Evolutionary conservation across 2,113 vertebrate genomes (phyloP).

Genomic region (Pardalotus punctatus): DNA sequence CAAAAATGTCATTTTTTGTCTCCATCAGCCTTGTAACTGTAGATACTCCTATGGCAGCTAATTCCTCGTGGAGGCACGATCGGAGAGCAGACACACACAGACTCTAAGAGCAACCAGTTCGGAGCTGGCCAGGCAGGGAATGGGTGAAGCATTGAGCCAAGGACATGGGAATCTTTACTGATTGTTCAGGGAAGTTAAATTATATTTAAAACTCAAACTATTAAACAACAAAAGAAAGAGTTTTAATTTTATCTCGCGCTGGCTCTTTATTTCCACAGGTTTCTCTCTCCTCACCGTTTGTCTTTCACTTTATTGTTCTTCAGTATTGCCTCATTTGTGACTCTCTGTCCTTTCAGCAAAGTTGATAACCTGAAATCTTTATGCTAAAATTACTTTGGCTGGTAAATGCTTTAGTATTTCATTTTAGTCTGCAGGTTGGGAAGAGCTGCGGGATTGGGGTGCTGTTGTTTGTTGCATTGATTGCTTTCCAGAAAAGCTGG

Average conservation of each 20-base stretch:
- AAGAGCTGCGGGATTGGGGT: not conserved
- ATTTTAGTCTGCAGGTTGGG: not conserved
- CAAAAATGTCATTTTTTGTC: not conserved
- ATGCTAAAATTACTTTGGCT: not conserved
- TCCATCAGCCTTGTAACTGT: not conserved
- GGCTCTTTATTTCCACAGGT: not conserved
- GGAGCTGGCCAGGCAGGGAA: not conserved
- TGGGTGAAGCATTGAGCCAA: not conserved
- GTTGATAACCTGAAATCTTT: not conserved
- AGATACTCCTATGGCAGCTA: conserved; percentile 44
- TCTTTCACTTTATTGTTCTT: not conserved
- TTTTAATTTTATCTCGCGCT: not conserved
- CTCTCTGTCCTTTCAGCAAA: not conserved
- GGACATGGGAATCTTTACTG: not conserved
- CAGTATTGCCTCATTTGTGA: not conserved
- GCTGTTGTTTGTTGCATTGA: not conserved
- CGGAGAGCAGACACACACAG: not conserved
- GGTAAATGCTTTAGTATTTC: not conserved
- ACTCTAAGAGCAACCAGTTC: not conserved
- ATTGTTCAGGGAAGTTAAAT: conserved; percentile 45
- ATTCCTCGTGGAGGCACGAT: not conserved
- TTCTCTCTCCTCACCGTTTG: not conserved
- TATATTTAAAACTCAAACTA: not conserved
- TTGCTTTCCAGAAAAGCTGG: conserved; percentile 2
- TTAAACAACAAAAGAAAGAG: not conserved